These are phyloP conservation scores for Cirrhinus mrigala DNA, from an alignment of 2,797 vertebrate species.

Conservation along the genomic window DNA sequence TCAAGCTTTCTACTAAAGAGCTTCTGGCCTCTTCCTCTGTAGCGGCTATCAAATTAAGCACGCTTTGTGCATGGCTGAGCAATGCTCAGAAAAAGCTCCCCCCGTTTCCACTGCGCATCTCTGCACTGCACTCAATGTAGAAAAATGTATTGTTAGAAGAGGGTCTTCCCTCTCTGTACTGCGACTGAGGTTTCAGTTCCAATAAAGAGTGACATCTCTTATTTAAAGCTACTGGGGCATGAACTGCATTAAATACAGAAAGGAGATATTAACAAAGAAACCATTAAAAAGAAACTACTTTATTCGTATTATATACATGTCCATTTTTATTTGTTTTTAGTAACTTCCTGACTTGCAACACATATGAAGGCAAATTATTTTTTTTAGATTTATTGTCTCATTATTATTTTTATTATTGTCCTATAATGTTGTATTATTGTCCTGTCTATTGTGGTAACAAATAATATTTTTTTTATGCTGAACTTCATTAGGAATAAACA, in stretches of 20 bases:
- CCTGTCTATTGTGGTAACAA: not conserved
- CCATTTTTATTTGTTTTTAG: not conserved
- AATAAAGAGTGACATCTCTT: slow-evolving; percentile 62
- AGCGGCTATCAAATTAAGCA: slow-evolving; percentile 94
- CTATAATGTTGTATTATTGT: not conserved
- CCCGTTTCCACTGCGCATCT: slow-evolving; percentile 41
- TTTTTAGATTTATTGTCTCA: not conserved
- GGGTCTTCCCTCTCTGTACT: slow-evolving; percentile 29
- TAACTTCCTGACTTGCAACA: not conserved
- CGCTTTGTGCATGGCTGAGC: slow-evolving; percentile 87
- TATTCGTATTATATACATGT: not conserved
- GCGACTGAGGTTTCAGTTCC: slow-evolving; percentile 47
- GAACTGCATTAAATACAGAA: slow-evolving; percentile 50
- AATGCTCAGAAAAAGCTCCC: slow-evolving; percentile 64
- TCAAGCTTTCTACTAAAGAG: slow-evolving; percentile 86
- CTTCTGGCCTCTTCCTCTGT: slow-evolving; percentile 88
- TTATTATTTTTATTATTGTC: not conserved
- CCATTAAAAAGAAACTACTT: not conserved
- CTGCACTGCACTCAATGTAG: slow-evolving; percentile 47
- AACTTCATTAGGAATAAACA: not conserved
- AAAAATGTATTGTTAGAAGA: slow-evolving; percentile 53
- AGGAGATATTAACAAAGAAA: slow-evolving; percentile 26
- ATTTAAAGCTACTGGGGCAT: slow-evolving; percentile 59
- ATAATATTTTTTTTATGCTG: not conserved
- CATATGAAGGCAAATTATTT: not conserved